Evolutionary conservation across 2,113 vertebrate genomes (phyloP).

Genomic region (Scophthalmus maximus): DNA sequence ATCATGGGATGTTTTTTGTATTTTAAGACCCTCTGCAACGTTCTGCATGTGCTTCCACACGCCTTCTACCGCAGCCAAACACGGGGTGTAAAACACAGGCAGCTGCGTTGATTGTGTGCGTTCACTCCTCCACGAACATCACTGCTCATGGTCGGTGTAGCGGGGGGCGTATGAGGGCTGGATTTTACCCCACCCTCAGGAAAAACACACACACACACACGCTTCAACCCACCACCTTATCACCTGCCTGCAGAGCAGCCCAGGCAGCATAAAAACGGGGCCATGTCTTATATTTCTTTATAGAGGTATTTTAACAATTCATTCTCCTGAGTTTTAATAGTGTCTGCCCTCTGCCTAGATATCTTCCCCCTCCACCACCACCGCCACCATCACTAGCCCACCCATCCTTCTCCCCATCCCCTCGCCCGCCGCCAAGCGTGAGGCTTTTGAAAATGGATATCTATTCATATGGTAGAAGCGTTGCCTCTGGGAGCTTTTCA

Average conservation of each 20-base stretch:
- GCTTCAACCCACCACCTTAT: slow-evolving; percentile 77
- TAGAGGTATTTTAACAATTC: slow-evolving; percentile 86
- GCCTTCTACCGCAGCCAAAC: slow-evolving; percentile 21
- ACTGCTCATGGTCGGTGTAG: neutral
- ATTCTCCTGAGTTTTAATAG: slow-evolving; percentile 83
- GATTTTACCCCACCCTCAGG: slow-evolving; percentile 44
- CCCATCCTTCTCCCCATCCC: slow-evolving; percentile 37
- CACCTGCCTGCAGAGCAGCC: slow-evolving; percentile 78
- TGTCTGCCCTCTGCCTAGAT: slow-evolving; percentile 73
- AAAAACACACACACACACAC: slow-evolving; percentile 28
- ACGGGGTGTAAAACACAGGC: slow-evolving; percentile 25
- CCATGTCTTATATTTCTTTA: slow-evolving; percentile 84
- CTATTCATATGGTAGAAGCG: slow-evolving; percentile 67
- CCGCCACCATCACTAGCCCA: slow-evolving; percentile 13
- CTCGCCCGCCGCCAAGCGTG: slow-evolving; percentile 50
- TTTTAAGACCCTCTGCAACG: slow-evolving; percentile 34
- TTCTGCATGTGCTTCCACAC: slow-evolving; percentile 26
- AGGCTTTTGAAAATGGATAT: slow-evolving; percentile 78
- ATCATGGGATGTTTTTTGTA: slow-evolving; percentile 33
- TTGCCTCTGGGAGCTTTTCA: slow-evolving; percentile 64
- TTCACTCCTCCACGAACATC: slow-evolving; percentile 17
- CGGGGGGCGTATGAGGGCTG: slow-evolving; percentile 12
- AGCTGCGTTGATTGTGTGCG: slow-evolving; percentile 34
- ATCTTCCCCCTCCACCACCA: slow-evolving; percentile 40
- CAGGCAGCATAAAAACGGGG: slow-evolving; percentile 79